Evolutionary conservation across 2,113 vertebrate species (phyloP).

Genomic region (Ctenodactylus gundi): DNA sequence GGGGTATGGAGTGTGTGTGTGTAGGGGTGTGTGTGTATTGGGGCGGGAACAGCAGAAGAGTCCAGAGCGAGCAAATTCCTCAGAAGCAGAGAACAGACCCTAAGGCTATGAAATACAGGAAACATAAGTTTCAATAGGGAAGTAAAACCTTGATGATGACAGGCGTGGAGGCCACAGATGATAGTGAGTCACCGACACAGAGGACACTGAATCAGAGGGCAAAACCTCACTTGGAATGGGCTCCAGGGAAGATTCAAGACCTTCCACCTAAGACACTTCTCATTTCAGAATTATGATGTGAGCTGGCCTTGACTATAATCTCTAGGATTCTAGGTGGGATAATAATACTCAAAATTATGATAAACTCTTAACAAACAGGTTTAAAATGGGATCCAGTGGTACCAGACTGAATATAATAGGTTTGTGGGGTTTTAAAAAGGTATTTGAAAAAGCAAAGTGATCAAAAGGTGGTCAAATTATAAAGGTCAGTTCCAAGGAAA

Average conservation of each 20-base stretch:
- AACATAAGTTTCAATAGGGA: conserved; percentile 46
- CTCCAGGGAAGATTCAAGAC: background rate
- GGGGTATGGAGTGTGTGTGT: too few species aligned
- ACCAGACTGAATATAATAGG: background rate
- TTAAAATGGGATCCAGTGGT: background rate
- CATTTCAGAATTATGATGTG: background rate
- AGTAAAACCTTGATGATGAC: conserved; percentile 18
- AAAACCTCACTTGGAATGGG: background rate
- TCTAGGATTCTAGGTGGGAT: background rate
- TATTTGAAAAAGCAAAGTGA: background rate
- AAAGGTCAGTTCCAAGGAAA: background rate
- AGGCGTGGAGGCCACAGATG: background rate
- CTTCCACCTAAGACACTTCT: background rate
- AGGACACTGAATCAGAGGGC: conserved; percentile 12
- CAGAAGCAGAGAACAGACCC: conserved; percentile 10
- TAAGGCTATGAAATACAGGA: conserved; percentile 50
- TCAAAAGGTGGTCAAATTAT: background rate
- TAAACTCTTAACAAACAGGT: background rate
- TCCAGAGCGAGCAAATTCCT: background rate
- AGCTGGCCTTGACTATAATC: background rate
- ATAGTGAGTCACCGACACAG: conserved; percentile 9
- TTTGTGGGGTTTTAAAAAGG: background rate
- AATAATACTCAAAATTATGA: too few species aligned
- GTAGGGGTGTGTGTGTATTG: background rate
- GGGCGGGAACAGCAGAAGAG: background rate